phyloP scores from a whole-genome alignment of 2,888 invertebrate species.

The Pardosa pseudoannulata region DNA sequence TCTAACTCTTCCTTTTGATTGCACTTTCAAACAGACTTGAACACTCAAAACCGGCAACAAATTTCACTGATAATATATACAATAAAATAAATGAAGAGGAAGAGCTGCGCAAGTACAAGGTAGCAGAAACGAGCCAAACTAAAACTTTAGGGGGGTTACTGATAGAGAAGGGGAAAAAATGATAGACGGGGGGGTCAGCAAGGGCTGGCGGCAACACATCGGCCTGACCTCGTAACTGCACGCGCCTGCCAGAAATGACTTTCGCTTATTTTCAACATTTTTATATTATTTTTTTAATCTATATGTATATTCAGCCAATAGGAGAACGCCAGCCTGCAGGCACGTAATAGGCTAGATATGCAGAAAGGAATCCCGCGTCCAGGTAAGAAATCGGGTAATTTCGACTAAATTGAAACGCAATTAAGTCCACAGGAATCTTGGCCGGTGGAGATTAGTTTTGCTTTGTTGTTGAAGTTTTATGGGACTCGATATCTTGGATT shows the following conservation, averaged over 20 bases:
- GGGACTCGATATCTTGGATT: background rate
- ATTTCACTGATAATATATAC: background rate
- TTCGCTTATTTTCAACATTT: constrained; percentile 62
- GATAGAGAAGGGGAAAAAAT: background rate
- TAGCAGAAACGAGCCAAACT: background rate
- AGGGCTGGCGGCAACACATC: constrained; percentile 47
- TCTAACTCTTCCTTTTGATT: background rate
- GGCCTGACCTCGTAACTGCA: constrained; percentile 61
- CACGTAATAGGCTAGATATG: constrained; percentile 35
- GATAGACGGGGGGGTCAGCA: constrained; percentile 19
- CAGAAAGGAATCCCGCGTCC: constrained; percentile 21
- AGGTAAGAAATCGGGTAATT: background rate
- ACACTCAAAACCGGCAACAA: background rate
- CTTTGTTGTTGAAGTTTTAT: background rate
- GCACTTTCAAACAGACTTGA: background rate
- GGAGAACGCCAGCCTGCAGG: constrained; percentile 56
- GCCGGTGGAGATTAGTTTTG: background rate
- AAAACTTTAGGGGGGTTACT: background rate
- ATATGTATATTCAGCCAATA: constrained; percentile 63
- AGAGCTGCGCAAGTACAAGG: background rate
- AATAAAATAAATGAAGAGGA: background rate
- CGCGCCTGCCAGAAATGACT: constrained; percentile 66
- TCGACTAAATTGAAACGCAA: constrained; percentile 1
- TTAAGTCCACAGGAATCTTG: background rate
- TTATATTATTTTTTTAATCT: constrained; percentile 48